Evolutionary conservation across 2,888 invertebrate genomes (phyloP).

Genomic region (Harpagoxenus sublaevis): DNA sequence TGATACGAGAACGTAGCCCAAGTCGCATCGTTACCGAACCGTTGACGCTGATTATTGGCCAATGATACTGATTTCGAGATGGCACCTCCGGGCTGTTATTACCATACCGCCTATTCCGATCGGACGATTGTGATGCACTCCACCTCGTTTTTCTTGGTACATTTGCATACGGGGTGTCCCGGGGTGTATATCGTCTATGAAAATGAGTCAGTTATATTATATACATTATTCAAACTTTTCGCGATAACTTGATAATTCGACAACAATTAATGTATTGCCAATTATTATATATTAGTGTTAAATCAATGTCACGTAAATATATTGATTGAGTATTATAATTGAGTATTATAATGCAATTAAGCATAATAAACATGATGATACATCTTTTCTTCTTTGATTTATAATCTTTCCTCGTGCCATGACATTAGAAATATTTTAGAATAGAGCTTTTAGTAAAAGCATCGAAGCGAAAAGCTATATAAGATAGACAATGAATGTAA

Average conservation of each 20-base stretch:
- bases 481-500: slow-evolving; percentile 8
- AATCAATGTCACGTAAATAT: neutral
- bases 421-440: neutral
- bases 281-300: neutral
- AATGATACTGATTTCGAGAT: slow-evolving; percentile 72
- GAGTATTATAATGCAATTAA: slow-evolving; percentile 1
- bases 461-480: neutral
- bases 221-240: neutral
- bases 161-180: slow-evolving; percentile 3
- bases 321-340: neutral
- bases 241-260: neutral
- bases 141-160: slow-evolving; percentile 21
- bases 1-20: slow-evolving; percentile 59
- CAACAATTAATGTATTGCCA: neutral
- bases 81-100: slow-evolving; percentile 52
- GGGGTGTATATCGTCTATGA: neutral
- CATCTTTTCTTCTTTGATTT: neutral
- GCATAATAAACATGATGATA: neutral
- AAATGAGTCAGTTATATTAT: neutral
- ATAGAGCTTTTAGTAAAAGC: too few relatives aligned
- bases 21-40: slow-evolving; percentile 61
- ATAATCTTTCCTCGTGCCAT: neutral
- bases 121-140: slow-evolving; percentile 20
- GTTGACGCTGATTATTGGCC: slow-evolving; percentile 72
- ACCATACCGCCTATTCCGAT: slow-evolving; percentile 48